These are phyloP conservation scores for Bovichtus diacanthus DNA, from an alignment of 2,797 vertebrate species.

Conservation along the genomic window DNA sequence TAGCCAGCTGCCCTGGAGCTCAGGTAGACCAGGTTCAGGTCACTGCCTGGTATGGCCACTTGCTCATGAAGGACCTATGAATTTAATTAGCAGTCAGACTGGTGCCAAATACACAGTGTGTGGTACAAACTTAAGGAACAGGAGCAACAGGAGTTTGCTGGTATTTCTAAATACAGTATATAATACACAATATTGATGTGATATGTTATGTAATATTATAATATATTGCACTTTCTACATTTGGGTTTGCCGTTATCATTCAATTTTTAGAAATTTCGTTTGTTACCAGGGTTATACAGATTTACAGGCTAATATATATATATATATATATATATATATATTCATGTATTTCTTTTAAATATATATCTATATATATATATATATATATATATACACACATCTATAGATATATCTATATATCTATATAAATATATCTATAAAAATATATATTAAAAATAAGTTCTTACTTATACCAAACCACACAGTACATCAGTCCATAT, in stretches of 20 bases:
- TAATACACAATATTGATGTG: neutral
- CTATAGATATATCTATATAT: too few species aligned
- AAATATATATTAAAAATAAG: constrained; percentile 16
- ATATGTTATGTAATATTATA: neutral
- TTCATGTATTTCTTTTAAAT: too few species aligned
- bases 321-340: too few species aligned
- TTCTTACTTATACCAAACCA: constrained; percentile 14
- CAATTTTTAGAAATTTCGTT: too few species aligned
- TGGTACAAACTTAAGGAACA: constrained; percentile 27
- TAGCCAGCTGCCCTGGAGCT: constrained; percentile 97
- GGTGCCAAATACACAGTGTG: constrained; percentile 60
- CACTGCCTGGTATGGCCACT: constrained; percentile 95
- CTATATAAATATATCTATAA: too few species aligned
- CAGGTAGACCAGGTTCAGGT: constrained; percentile 95
- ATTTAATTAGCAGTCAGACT: constrained; percentile 75
- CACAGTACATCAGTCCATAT: constrained; percentile 15
- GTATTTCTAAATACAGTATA: constrained; percentile 5
- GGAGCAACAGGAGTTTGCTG: constrained; percentile 18
- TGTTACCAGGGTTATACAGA: too few species aligned
- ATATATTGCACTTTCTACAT: neutral
- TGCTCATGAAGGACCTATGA: constrained; percentile 96
- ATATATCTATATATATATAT: too few species aligned
- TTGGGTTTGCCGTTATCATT: neutral
- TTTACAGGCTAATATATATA: neutral
- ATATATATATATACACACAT: too few species aligned